Evolutionary conservation across 2,888 invertebrate species (phyloP), one percentile per base, ranked within the genome.

Genomic region (Oconnorella tubifera): DNA sequence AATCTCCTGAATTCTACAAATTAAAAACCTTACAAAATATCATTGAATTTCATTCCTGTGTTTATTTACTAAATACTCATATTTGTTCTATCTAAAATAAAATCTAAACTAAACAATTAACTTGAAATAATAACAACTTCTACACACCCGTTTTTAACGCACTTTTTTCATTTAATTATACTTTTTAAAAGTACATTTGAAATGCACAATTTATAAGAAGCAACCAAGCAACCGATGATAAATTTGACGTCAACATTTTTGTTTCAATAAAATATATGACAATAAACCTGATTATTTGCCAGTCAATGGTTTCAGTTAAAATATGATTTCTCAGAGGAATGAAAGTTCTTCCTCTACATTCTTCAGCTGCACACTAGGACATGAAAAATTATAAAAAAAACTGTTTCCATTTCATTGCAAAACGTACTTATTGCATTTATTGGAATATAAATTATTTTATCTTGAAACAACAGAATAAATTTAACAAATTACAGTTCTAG

Each of bases 301-400:
- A 89, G 73, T 89, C 88, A 32, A 88, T 86, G 4, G 91, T 90
- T 73, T 86, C 87, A 1, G 91, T 90, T 73, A 87, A 86, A n/a
- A 70, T 71, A 40, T 82, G 80, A 61, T 76, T 78, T 32, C 80
- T 69, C 56, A 76, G 74, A 2, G 83, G 80, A n/a, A 72, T 68
- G 69, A 84, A 83, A 10, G 73, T 75, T 40, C 74, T 74, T 4
- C 79, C 75, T 63, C 77, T 68, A 69, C 83, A 84, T 19, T 76
- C 77, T 14, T 72, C 73, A 29, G 70, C 70, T 32, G 75, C 72
- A 73, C 81, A 83, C 78, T 77, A 71, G 0, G 86, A 85, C 19
- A n/a, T 55, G 29, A 61, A 49, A 19, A 14, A 27, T 33, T 25
- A 48, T 3, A 32, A n/a, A 1, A 10, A 62, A 56, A 56, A 27